phyloP scores from a whole-genome alignment of 2,113 vertebrate species.

The Saccopteryx bilineata region DNA sequence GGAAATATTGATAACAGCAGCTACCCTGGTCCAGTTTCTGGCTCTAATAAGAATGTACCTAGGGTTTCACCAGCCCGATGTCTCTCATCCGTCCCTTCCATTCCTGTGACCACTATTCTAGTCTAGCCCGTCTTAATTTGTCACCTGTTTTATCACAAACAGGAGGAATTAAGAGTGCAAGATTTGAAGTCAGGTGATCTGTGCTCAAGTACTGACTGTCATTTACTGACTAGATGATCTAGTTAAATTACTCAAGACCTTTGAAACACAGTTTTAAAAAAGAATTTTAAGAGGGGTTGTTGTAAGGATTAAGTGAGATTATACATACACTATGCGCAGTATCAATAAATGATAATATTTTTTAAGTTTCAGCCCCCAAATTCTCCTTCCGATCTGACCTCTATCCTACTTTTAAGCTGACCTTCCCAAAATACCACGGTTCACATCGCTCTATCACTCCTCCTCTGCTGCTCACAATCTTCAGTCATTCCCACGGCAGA shows the following conservation, averaged over 20 bases:
- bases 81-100: neutral
- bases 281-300: neutral
- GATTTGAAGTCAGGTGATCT: neutral
- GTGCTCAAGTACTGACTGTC: neutral
- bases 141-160: neutral
- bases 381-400: neutral
- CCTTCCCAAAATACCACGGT: neutral
- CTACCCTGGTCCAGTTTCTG: neutral
- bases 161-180: neutral
- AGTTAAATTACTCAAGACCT: neutral
- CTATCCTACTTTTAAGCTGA: neutral
- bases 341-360: neutral
- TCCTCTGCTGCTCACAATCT: neutral
- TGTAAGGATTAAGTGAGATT: neutral
- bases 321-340: neutral
- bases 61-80: neutral
- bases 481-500: neutral
- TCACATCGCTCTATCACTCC: neutral
- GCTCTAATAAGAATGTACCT: neutral
- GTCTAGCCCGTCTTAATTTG: neutral
- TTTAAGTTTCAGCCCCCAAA: neutral
- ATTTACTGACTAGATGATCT: neutral
- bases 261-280: slow-evolving; percentile 25
- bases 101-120: neutral
- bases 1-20: neutral